Evolutionary conservation across 2,113 vertebrate genomes (phyloP), one percentile per base, ranked within the genome.

Genomic region (Murina feae): DNA sequence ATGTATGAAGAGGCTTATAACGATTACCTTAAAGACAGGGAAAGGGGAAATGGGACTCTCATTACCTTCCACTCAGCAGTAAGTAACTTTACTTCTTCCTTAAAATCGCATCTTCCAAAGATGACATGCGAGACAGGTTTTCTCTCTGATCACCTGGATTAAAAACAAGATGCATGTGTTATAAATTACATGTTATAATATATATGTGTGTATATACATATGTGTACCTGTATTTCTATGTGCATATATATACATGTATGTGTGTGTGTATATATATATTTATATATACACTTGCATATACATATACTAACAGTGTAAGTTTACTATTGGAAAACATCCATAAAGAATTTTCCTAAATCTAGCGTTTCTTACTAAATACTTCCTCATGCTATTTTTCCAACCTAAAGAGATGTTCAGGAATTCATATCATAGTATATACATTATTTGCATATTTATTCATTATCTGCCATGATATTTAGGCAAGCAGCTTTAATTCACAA

Each of bases 1-100:
- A 99, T 99, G 96, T 99, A 99, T 18, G 76, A 96, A 32, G 98
- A 99, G 20, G 97, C 98, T 39, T 99, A 98, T 65, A 98, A 98
- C 1, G 98, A 98, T 75, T 99, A 97, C 68, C 84, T 98, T 87
- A 98, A 95, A 74, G 99, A 99, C 39, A 93, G 78, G 4, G 97
- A 44, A 20, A 98, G 94, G 85, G 97, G 97, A 55, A 98, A 99
- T 72, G 97, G 92, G 51, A 99, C 98, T 8, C 98, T 99, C 68
- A 94, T 97, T 35, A 97, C 88, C 85, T 98, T 98, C 94, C 98
- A 99, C 20, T 51, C 97, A 23, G 96, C 98, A 47, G 98, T 99
- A 93, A 98, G 98, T 98, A 95, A 44, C 85, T 72, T 68, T 1
- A 6, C 66, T 89, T 94, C 69, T 86, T 86, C 32, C 72, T 81